Base-by-base conservation (phyloP, 2,113 vertebrate species). In the Pelobates fuscus region DNA sequence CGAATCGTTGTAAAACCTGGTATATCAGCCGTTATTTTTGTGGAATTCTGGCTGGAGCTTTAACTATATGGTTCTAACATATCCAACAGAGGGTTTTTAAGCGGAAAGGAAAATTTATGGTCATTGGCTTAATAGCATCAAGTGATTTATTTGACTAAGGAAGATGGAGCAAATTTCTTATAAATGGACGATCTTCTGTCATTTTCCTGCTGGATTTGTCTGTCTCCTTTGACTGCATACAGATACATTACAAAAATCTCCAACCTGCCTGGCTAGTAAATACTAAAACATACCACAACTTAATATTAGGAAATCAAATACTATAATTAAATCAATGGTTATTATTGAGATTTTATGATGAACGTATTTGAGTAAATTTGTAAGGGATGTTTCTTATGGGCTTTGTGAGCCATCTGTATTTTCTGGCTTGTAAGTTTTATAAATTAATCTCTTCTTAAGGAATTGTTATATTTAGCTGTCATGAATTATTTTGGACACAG, bases 91-190 rank as follows among this genome's bases (percentile, higher is more conserved):
- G 80, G 77, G 5, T 70, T 78, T 69, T 82, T 65, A 82, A 83
- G 85, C 80, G 82, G 80, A 76, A 84, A 66, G 81, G 83, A 79
- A 86, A 88, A 92, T 91, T 92, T 89, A 94, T 81, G 79, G 80
- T 86, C 85, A 86, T 85, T 83, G 85, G 85, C 89, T 85, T 83
- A 82, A 91, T 80, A 81, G 88, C 85, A 82, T 82, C 54, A 78
- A 81, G 75, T 86, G 91, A 94, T 93, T 93, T 91, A 92, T 91
- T 82, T 85, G 82, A 80, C 80, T 82, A 82, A 82, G 44, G 67
- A 79, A 81, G 87, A 88, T 82, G 85, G 82, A 84, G 86, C 62
- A 68, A 81, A 86, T 67, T n/a, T 81, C 76, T 81, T 84, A 82
- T 70, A 84, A 78, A 85, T 87, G 89, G 90, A 83, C 78, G 86